Conservation (phyloP, 2,888 invertebrate species). For the Ashinkailepas kermadecensis region DNA sequence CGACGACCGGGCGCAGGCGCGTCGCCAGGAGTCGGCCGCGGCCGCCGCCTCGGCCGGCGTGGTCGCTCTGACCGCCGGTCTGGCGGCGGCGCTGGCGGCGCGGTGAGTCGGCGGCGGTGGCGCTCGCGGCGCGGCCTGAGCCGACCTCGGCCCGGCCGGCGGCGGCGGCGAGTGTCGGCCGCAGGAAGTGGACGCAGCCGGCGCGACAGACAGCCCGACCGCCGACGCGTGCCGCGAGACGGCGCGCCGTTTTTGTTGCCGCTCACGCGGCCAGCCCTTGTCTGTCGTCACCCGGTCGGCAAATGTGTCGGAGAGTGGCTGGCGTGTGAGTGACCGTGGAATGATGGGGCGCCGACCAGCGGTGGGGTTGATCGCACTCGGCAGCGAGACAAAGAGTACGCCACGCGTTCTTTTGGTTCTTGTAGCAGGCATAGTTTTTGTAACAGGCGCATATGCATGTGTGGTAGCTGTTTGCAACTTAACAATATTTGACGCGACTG, state of each 20-base stretch:
- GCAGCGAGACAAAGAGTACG: too few species aligned
- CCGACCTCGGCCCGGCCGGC: not conserved
- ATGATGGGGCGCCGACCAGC: not conserved
- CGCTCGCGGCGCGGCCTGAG: not conserved
- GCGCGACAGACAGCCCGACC: not conserved
- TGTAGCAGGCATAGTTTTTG: not conserved
- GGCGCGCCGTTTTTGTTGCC: not conserved
- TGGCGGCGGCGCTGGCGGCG: not conserved
- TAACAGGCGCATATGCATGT: not conserved
- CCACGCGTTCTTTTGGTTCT: not conserved
- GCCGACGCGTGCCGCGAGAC: not conserved
- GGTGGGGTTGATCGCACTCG: too few species aligned
- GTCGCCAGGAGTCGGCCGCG: not conserved
- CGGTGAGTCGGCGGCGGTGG: not conserved
- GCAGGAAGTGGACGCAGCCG: not conserved
- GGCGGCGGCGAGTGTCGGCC: not conserved
- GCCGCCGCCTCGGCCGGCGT: not conserved
- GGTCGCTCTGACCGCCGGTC: not conserved
- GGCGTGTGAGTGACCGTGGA: not conserved
- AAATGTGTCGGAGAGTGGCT: not conserved
- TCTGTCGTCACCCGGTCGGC: not conserved
- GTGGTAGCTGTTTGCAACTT: too few species aligned
- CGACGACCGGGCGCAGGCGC: conserved; percentile 9
- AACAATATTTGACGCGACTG: too few species aligned
- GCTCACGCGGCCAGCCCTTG: not conserved